Evolutionary conservation across 2,888 invertebrate species (phyloP), one percentile per base, ranked within the genome.

Genomic region (Athalia circularis): DNA sequence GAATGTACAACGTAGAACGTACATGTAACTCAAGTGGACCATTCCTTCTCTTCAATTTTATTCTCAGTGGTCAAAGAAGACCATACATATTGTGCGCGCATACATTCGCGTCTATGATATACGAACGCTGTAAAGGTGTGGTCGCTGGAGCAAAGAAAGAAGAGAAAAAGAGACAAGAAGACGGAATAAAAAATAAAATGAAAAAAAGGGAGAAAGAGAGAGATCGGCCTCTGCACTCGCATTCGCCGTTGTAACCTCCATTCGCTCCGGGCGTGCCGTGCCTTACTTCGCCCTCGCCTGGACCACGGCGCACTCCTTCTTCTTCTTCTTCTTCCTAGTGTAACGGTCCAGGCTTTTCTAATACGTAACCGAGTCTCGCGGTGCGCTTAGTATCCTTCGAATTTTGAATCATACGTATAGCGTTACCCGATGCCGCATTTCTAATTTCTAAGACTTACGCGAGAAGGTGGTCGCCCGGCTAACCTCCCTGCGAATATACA

Each of bases 331-430:
- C 29, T 82, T 84, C 85, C 83, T 83, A 82, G 83, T 82, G 81
- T 87, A 87, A 87, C 87, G 87, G 87, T 86, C 72, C 81, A 29
- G 77, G 67, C 74, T 76, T 68, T 54, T 11, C 9, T 8, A 54
- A 54, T 54, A n/a, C 8, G 2, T 54, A 29, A 50, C 15, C 50
- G 11, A 47, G 54, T 54, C 54, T 47, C 11, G 68, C 54, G 68
- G 5, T 15, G 54, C 54, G 29, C 54, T n/a, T 54, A n/a, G 54
- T 54, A 11, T n/a, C 54, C 8, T 11, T 8, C 54, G 54, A 3
- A n/a, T 8, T 8, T 54, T 29, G 29, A 1, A 29, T 29, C 2
- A 29, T 29, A 29, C 29, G 29, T 29, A 29, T 29, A 29, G 29
- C 29, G 29, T 29, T 29, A 29, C 0, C 29, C 2, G 29, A 29